Conservation (phyloP, 2,888 invertebrate species). For the Heliconius ismenius region DNA sequence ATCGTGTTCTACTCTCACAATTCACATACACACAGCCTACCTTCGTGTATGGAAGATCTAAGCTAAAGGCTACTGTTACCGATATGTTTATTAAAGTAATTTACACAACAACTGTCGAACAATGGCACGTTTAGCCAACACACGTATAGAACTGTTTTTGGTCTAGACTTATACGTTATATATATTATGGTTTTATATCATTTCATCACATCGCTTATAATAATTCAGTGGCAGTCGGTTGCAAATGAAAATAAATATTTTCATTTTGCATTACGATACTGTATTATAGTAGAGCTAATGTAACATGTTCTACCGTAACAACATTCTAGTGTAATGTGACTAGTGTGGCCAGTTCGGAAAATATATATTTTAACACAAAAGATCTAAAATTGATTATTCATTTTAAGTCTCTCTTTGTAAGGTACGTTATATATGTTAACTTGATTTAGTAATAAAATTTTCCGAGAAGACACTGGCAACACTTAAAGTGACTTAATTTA, state of each 20-base stretch:
- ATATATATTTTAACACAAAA: not conserved
- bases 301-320: constrained; percentile 69
- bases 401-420: not conserved
- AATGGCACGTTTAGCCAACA: constrained; percentile 74
- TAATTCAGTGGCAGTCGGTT: constrained; percentile 27
- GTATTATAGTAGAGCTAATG: constrained; percentile 61
- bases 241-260: constrained; percentile 28
- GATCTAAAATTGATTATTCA: not conserved
- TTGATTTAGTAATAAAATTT: not conserved
- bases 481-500: constrained; percentile 45
- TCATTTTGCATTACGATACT: constrained; percentile 48
- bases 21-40: constrained; percentile 58
- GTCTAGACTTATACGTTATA: constrained; percentile 39
- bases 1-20: constrained; percentile 54
- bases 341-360: constrained; percentile 27
- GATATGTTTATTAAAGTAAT: constrained; percentile 77
- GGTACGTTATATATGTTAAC: not conserved
- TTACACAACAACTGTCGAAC: constrained; percentile 69
- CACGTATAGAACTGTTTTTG: constrained; percentile 42
- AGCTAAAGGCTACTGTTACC: constrained; percentile 79
- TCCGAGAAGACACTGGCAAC: constrained; percentile 44
- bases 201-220: constrained; percentile 25
- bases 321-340: constrained; percentile 55
- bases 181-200: constrained; percentile 24
- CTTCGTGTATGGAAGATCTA: constrained; percentile 78